Percentiles rank a stretch among this genome's conserved stretches.
phyloP scores from a whole-genome alignment of 2,888 invertebrate species.

The Brachycybe producta region DNA sequence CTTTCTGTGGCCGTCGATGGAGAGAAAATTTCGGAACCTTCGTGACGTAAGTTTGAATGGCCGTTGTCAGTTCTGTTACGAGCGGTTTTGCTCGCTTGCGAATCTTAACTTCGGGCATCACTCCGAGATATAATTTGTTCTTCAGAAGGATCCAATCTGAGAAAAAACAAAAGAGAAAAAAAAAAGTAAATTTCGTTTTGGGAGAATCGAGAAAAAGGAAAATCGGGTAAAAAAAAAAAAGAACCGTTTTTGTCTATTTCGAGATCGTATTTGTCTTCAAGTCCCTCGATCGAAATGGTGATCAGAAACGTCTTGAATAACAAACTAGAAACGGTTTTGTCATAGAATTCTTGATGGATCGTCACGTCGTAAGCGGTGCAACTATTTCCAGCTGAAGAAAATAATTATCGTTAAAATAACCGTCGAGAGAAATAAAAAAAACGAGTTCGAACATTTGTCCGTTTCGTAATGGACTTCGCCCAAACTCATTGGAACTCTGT shows the following conservation, averaged over 20 bases:
- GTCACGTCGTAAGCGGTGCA: constrained; percentile 72
- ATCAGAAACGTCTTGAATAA: constrained; percentile 67
- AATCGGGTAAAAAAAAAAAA: not conserved
- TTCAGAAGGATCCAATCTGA: constrained; percentile 35
- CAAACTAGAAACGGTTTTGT: constrained; percentile 54
- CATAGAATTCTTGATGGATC: constrained; percentile 60
- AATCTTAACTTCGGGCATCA: constrained; percentile 31
- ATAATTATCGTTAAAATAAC: not conserved
- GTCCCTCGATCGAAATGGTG: constrained; percentile 61
- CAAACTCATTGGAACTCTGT: constrained; percentile 78
- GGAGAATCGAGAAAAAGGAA: constrained; percentile 39
- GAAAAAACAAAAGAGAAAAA: constrained; percentile 17
- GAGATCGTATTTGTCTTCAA: constrained; percentile 63
- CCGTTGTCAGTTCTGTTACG: constrained; percentile 18
- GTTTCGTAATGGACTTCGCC: constrained; percentile 62
- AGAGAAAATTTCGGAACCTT: constrained; percentile 4
- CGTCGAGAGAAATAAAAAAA: not conserved
- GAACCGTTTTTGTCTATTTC: constrained; percentile 45
- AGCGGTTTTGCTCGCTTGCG: constrained; percentile 32
- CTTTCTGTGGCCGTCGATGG: not conserved
- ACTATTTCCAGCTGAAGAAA: constrained; percentile 44
- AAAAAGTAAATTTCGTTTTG: not conserved
- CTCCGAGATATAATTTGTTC: constrained; percentile 33
- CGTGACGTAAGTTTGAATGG: not conserved
- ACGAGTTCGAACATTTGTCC: constrained; percentile 48